Conservation (phyloP, 2,888 invertebrate genomes). For the Troides oblongomaculatus region DNA sequence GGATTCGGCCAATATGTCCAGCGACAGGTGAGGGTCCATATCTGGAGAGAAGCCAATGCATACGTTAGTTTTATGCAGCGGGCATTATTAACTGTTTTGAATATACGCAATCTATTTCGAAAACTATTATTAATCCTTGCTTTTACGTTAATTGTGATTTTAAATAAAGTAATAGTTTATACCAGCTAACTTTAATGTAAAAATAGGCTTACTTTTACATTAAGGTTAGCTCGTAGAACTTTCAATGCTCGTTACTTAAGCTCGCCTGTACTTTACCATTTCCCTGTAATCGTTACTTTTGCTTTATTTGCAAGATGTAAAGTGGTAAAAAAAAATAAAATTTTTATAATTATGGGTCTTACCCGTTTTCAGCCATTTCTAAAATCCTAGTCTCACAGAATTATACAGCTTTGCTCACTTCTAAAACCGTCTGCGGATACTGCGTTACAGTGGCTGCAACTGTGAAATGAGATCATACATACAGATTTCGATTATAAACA, state of each 20-base stretch:
- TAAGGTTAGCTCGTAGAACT: too few species aligned
- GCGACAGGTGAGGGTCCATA: constrained; percentile 58
- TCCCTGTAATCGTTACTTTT: too few species aligned
- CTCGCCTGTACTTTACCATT: too few species aligned
- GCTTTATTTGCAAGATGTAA: too few species aligned
- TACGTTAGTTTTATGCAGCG: constrained; percentile 65
- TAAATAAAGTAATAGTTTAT: neutral
- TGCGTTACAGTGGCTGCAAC: constrained; percentile 34
- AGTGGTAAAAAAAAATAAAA: neutral
- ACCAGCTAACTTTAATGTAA: too few species aligned
- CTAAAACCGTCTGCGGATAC: constrained; percentile 37
- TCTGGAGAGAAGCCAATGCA: constrained; percentile 71
- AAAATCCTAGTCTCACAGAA: constrained; percentile 39
- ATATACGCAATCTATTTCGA: constrained; percentile 35
- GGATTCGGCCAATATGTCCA: constrained; percentile 74
- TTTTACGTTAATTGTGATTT: neutral
- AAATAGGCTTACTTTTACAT: too few species aligned
- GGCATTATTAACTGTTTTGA: constrained; percentile 41
- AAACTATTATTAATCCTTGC: constrained; percentile 3
- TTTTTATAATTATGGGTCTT: constrained; percentile 38
- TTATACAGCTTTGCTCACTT: constrained; percentile 6
- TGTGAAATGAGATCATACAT: constrained; percentile 57
- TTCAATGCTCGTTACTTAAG: too few species aligned
- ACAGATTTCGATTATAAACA: constrained; percentile 47
- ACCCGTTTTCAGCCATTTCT: constrained; percentile 70